phyloP scores from a whole-genome alignment of 2,888 invertebrate genomes.

The Nemapogon koenigi region DNA sequence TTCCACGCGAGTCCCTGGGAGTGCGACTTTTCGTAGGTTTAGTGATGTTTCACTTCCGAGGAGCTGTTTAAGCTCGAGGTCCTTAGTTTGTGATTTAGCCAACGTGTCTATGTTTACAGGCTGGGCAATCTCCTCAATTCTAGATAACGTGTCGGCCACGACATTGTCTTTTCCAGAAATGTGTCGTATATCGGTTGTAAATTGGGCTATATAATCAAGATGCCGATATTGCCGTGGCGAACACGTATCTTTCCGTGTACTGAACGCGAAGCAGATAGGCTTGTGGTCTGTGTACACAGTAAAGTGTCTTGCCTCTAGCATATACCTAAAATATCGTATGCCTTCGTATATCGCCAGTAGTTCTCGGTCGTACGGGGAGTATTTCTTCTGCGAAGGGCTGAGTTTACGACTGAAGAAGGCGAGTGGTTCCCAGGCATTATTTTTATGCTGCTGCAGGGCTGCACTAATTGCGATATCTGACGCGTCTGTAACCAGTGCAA shows the following conservation, averaged over 20 bases:
- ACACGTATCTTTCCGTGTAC: slow-evolving; percentile 17
- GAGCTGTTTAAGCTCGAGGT: slow-evolving; percentile 2
- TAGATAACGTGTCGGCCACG: slow-evolving; percentile 20
- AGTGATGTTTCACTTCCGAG: background rate
- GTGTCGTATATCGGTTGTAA: slow-evolving; percentile 14
- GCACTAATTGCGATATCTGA: no score
- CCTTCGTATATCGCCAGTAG: slow-evolving; percentile 31
- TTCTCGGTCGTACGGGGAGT: slow-evolving; percentile 32
- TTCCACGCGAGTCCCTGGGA: no score
- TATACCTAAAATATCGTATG: slow-evolving; percentile 27
- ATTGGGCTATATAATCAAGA: slow-evolving; percentile 17
- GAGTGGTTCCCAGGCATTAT: no score
- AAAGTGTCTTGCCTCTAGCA: slow-evolving; percentile 27
- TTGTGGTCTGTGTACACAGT: slow-evolving; percentile 21
- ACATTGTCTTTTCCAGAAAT: slow-evolving; percentile 13
- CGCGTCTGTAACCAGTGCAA: slow-evolving; percentile 25
- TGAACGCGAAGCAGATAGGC: slow-evolving; percentile 24
- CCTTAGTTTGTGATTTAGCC: slow-evolving; percentile 11
- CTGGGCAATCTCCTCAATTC: slow-evolving; percentile 18
- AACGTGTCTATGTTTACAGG: slow-evolving; percentile 13
- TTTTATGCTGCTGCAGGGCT: no score
- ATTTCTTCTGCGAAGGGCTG: slow-evolving; percentile 23
- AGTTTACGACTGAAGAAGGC: slow-evolving; percentile 31
- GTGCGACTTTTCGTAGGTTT: no score
- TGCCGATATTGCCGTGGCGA: slow-evolving; percentile 14